Percentiles rank a stretch among this genome's conserved stretches.
phyloP scores from a whole-genome alignment of 2,113 vertebrate genomes.

The Dermatemys mawii region DNA sequence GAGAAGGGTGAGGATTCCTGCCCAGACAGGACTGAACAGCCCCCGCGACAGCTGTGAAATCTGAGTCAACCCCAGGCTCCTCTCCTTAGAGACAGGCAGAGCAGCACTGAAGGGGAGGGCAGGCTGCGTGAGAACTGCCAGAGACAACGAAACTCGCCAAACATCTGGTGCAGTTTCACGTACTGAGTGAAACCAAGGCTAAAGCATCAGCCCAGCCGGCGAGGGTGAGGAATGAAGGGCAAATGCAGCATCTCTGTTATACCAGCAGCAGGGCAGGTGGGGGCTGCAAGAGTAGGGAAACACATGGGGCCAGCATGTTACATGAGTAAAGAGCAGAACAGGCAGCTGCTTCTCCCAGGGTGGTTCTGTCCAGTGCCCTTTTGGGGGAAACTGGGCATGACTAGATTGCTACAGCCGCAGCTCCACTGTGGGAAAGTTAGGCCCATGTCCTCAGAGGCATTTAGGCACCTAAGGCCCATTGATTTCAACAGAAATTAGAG shows the following conservation, averaged over 20 bases:
- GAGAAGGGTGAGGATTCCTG: constrained; percentile 63
- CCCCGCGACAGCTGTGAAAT: constrained; percentile 3
- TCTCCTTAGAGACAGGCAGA: constrained; percentile 14
- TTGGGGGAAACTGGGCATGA: not conserved
- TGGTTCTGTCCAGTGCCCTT: not conserved
- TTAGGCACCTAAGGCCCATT: too few relatives aligned
- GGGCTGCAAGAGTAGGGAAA: accelerated
- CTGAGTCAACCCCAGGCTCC: constrained; percentile 59
- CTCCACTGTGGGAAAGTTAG: not conserved
- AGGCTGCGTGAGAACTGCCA: constrained; percentile 52
- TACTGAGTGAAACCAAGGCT: not conserved
- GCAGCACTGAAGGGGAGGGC: constrained; percentile 9
- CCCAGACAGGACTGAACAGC: constrained; percentile 61
- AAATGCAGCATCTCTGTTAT: not conserved
- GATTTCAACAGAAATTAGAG: too few relatives aligned
- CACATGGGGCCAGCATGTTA: not conserved
- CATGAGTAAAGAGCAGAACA: not conserved
- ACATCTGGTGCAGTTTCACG: constrained; percentile 20
- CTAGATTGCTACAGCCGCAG: not conserved
- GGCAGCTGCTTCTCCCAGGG: not conserved
- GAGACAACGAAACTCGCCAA: constrained; percentile 49
- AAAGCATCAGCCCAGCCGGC: accelerated
- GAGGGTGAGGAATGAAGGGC: not conserved
- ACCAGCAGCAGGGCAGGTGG: not conserved
- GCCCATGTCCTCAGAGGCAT: not conserved